Evolutionary conservation across 2,113 vertebrate species (phyloP), one percentile per base, ranked within the genome.

Genomic region (Phyllostomus discolor): DNA sequence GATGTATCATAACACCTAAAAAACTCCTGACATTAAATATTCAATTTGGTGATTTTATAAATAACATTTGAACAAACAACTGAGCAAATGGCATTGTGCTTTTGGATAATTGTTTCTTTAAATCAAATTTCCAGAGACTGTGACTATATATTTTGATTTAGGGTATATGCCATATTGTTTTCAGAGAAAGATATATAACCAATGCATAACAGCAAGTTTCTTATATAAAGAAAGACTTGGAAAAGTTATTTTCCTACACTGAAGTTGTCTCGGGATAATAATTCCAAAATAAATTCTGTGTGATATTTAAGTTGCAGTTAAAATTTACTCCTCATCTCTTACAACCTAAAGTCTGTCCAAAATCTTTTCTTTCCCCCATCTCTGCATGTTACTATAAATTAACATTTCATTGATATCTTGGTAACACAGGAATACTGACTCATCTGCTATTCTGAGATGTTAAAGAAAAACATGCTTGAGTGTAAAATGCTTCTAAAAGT

Each of bases 401-500:
- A 96, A 54, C 43, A 3, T 28, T 87, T 48, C 24, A 6, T 3
- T 82, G 78, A 69, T 88, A 91, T 0, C 5, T 52, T 35, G 26
- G 20, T n/a, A 24, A 50, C 16, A 69, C 5, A 94, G 43, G 14
- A 69, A 86, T 66, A 57, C 8, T 31, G 66, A 94, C n/a, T 28
- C 0, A 22, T 22, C 73, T 95, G 24, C 62, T 10, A 70, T 80
- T 81, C 64, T 82, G 24, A 80, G 33, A 85, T 78, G 10, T 83
- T 93, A 96, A 90, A 87, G 92, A 90, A 97, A 97, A 90, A 72
- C 31, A 76, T 80, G 31, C 2, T 7, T 87, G 17, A 48, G 22
- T 78, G 14, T 94, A 86, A 96, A 95, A 86, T 67, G 38, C 76
- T 78, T 92, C 35, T 83, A 85, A 88, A 94, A 69, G 46, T 94